These are phyloP conservation scores for Nymphalis c-album DNA, from an alignment of 2,888 invertebrate species.

Conservation along the genomic window DNA sequence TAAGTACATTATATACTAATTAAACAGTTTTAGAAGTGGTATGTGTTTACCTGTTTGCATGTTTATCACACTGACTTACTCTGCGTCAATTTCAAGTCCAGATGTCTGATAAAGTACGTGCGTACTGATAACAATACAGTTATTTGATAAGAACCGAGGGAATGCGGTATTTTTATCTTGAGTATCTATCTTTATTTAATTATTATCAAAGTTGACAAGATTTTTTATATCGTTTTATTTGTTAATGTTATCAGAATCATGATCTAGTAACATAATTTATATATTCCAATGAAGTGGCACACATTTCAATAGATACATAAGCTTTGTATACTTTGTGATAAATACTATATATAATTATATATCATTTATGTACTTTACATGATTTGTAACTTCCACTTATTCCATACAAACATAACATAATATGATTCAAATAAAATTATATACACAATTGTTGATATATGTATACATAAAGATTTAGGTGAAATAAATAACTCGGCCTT, in stretches of 20 bases:
- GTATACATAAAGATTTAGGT: too few relatives aligned
- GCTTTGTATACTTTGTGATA: neutral
- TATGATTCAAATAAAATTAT: too few relatives aligned
- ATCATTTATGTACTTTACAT: neutral
- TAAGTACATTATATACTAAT: neutral
- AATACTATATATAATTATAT: slow-evolving; percentile 7
- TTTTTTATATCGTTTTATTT: slow-evolving; percentile 1
- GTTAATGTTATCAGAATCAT: neutral
- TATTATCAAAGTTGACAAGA: slow-evolving; percentile 13
- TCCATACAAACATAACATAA: too few relatives aligned
- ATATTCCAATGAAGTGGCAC: neutral
- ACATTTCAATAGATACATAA: neutral
- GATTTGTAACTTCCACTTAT: neutral
- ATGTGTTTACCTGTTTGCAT: slow-evolving; percentile 23
- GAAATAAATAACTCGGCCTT: too few relatives aligned
- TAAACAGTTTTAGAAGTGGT: neutral
- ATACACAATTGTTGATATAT: too few relatives aligned
- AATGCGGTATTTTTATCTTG: slow-evolving; percentile 54
- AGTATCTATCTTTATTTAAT: slow-evolving; percentile 27
- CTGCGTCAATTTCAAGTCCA: slow-evolving; percentile 36
- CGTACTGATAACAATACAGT: slow-evolving; percentile 45
- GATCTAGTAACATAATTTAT: slow-evolving; percentile 8
- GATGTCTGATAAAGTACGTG: slow-evolving; percentile 25
- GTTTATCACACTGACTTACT: slow-evolving; percentile 22
- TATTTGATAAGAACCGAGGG: slow-evolving; percentile 45